phyloP scores from a whole-genome alignment of 2,113 vertebrate genomes.

The Xiphias gladius region DNA sequence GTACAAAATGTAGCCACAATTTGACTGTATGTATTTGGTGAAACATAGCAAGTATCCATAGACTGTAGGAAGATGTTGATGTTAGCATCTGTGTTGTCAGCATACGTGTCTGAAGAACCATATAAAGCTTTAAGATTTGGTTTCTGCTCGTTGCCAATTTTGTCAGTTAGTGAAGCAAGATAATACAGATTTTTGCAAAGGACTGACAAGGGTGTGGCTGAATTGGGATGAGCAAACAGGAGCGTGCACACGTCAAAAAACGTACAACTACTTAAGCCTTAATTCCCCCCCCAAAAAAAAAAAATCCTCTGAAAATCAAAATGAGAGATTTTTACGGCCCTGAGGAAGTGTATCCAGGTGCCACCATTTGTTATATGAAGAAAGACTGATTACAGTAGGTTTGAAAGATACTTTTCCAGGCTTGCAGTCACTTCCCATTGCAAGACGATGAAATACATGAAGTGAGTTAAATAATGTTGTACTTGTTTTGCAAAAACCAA shows the following conservation, averaged over 20 bases:
- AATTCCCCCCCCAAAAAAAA: slow-evolving; percentile 16
- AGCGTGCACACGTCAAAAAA: slow-evolving; percentile 11
- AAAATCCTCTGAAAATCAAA: background rate
- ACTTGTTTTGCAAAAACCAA: background rate
- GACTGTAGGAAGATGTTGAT: slow-evolving; percentile 21
- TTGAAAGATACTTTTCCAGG: background rate
- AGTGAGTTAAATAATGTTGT: background rate
- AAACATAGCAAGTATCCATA: slow-evolving; percentile 3
- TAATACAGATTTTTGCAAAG: background rate
- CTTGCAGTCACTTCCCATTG: background rate
- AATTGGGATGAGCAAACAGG: background rate
- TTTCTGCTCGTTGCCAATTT: background rate
- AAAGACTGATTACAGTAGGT: background rate
- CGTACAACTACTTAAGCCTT: slow-evolving; percentile 19
- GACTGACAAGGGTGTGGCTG: slow-evolving; percentile 1
- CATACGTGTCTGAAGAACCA: background rate
- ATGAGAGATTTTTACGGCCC: background rate
- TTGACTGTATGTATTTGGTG: slow-evolving; percentile 15
- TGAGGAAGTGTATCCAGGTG: background rate
- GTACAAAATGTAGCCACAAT: slow-evolving; percentile 1
- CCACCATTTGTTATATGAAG: background rate
- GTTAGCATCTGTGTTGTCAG: slow-evolving; percentile 9
- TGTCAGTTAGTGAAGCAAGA: background rate
- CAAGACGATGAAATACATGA: background rate
- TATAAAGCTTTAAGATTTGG: slow-evolving; percentile 8